phyloP scores from a whole-genome alignment of 2,113 vertebrate genomes.

The Ptychochromis oligacanthus region DNA sequence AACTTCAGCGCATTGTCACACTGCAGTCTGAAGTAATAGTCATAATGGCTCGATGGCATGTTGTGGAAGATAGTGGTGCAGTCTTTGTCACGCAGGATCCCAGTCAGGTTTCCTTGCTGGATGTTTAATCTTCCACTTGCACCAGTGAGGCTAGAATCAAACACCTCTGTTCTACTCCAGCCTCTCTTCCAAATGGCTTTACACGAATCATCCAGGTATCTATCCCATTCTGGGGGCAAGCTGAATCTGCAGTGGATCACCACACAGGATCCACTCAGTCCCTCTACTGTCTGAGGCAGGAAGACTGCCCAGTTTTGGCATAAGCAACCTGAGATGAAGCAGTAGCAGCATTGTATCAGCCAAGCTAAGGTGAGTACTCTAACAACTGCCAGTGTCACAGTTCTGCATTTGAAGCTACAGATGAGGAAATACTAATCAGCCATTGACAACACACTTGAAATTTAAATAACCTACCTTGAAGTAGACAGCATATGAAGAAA shows the following conservation, averaged over 20 bases:
- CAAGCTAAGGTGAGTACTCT: background rate
- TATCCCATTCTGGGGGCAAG: background rate
- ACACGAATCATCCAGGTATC: constrained; percentile 46
- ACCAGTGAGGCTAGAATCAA: constrained; percentile 63
- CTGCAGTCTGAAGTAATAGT: constrained; percentile 68
- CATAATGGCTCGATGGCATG: constrained; percentile 15
- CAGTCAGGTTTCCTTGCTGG: constrained; percentile 58
- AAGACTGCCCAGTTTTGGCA: constrained; percentile 38
- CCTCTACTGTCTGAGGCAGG: constrained; percentile 56
- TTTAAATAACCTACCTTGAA: constrained; percentile 53
- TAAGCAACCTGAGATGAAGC: constrained; percentile 39
- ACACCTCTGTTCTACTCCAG: constrained; percentile 32
- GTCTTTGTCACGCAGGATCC: constrained; percentile 53
- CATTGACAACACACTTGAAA: background rate
- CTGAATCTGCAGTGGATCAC: constrained; percentile 63
- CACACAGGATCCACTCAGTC: constrained; percentile 66
- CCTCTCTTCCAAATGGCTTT: constrained; percentile 65
- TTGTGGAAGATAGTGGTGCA: constrained; percentile 70
- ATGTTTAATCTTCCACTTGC: background rate
- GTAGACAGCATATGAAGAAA: constrained; percentile 51
- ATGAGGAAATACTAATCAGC: fast-evolving
- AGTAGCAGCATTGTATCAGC: background rate
- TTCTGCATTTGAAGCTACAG: background rate
- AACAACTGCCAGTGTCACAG: background rate
- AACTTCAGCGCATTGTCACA: constrained; percentile 54